Conservation (phyloP, 2,888 invertebrate genomes). For the Mycalesis mineus region DNA sequence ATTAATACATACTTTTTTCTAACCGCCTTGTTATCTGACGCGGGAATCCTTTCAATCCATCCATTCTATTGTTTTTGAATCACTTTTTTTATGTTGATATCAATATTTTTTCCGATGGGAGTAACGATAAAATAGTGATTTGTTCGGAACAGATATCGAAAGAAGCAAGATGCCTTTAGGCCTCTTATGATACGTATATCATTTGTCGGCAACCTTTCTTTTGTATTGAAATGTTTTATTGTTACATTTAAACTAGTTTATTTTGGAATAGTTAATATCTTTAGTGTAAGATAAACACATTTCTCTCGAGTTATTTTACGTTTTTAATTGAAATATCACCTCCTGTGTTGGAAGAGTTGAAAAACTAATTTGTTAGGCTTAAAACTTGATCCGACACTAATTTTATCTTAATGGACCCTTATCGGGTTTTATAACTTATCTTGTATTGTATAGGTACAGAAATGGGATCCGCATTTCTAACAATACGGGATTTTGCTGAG, state of each 20-base stretch:
- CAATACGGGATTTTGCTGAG: constrained; percentile 62
- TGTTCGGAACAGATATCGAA: constrained; percentile 70
- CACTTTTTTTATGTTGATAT: constrained; percentile 73
- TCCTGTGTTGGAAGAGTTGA: not conserved
- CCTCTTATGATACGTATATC: constrained; percentile 66
- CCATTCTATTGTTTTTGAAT: constrained; percentile 75
- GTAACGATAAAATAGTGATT: constrained; percentile 74
- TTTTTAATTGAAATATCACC: constrained; percentile 20
- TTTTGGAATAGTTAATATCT: constrained; percentile 23
- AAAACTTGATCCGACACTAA: constrained; percentile 49
- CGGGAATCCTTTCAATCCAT: constrained; percentile 74
- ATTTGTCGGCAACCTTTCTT: constrained; percentile 67
- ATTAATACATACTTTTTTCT: constrained; percentile 70
- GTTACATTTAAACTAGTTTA: constrained; percentile 47
- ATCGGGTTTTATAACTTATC: constrained; percentile 43
- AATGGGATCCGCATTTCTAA: constrained; percentile 47
- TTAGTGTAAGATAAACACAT: constrained; percentile 21
- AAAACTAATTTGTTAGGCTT: constrained; percentile 22
- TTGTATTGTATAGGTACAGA: constrained; percentile 27
- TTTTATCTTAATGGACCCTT: constrained; percentile 49
- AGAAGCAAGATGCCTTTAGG: constrained; percentile 57
- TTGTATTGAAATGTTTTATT: constrained; percentile 72
- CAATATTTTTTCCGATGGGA: constrained; percentile 75
- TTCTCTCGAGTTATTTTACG: not conserved
- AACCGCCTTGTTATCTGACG: constrained; percentile 63